Conservation (phyloP, 2,113 vertebrate genomes). For the Cyanoliseus patagonus region DNA sequence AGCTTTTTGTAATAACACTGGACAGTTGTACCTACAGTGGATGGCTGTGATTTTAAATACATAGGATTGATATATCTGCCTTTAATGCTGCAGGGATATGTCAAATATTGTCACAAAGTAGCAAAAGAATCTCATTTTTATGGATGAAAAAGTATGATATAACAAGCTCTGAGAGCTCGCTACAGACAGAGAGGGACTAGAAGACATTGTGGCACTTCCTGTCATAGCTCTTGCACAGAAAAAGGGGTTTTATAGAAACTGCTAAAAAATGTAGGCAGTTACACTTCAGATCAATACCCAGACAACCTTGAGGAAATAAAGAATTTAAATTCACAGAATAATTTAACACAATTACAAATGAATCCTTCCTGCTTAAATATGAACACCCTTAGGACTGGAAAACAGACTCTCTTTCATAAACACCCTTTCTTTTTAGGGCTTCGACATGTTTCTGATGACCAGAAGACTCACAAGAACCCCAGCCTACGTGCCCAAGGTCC, state of each 20-base stretch:
- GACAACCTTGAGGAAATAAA: background rate
- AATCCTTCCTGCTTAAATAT: background rate
- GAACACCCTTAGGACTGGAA: background rate
- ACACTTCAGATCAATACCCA: background rate
- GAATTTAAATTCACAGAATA: background rate
- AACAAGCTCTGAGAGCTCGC: background rate
- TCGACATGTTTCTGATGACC: conserved; percentile 87
- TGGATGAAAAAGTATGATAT: background rate
- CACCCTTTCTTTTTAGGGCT: conserved; percentile 74
- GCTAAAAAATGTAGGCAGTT: background rate
- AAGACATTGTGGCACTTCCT: background rate
- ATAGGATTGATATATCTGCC: background rate
- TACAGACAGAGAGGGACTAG: background rate
- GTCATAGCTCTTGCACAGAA: background rate
- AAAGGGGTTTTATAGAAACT: background rate
- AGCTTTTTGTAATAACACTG: background rate
- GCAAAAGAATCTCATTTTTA: background rate
- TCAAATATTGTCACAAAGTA: background rate
- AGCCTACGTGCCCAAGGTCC: conserved; percentile 78
- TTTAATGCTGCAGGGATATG: background rate
- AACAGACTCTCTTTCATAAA: background rate
- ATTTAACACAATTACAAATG: background rate
- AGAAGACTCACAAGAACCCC: conserved; percentile 94
- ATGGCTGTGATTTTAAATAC: background rate
- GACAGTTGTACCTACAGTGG: background rate